These are phyloP conservation scores for Apistogramma diplotaenia DNA, from an alignment of 2,113 vertebrate genomes.

Conservation along the genomic window DNA sequence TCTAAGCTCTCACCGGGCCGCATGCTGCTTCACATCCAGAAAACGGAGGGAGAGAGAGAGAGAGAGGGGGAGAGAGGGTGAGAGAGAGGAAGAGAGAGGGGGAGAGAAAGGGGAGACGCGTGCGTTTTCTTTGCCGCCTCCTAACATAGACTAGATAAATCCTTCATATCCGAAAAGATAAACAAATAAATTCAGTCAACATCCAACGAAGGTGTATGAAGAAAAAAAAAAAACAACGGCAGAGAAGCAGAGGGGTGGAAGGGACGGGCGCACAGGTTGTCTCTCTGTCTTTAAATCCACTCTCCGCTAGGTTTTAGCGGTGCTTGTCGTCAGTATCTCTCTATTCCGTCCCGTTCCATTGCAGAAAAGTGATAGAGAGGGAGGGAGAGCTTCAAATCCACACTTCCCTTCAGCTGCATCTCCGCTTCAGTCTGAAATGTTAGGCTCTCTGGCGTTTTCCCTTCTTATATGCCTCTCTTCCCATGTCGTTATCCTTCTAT, in stretches of 20 bases:
- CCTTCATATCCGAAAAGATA: conserved; percentile 58
- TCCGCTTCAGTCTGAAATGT: conserved; percentile 32
- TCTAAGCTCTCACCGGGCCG: conserved; percentile 75
- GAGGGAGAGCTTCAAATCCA: conserved; percentile 47
- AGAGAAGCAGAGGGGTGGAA: not conserved
- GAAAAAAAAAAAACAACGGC: not conserved
- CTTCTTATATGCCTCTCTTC: conserved; percentile 3
- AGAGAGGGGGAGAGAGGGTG: not conserved
- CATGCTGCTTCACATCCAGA: conserved; percentile 78
- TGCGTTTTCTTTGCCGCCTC: conserved; percentile 55
- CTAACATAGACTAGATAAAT: conserved; percentile 66
- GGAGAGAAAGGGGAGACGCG: not conserved
- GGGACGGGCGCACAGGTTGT: conserved; percentile 61
- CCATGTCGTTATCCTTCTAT: not conserved
- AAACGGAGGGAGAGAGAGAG: conserved; percentile 37
- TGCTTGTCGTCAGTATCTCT: conserved; percentile 38
- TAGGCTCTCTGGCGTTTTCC: not conserved
- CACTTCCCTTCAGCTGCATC: conserved; percentile 47
- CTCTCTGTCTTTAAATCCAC: conserved; percentile 50
- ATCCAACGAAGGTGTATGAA: conserved; percentile 45
- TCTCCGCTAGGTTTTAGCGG: conserved; percentile 18
- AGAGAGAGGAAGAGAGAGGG: not conserved
- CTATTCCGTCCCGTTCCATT: conserved; percentile 47
- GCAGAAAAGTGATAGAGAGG: conserved; percentile 44
- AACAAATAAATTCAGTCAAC: conserved; percentile 45